Conservation (phyloP, 2,113 vertebrate genomes). For the Zingel zingel region DNA sequence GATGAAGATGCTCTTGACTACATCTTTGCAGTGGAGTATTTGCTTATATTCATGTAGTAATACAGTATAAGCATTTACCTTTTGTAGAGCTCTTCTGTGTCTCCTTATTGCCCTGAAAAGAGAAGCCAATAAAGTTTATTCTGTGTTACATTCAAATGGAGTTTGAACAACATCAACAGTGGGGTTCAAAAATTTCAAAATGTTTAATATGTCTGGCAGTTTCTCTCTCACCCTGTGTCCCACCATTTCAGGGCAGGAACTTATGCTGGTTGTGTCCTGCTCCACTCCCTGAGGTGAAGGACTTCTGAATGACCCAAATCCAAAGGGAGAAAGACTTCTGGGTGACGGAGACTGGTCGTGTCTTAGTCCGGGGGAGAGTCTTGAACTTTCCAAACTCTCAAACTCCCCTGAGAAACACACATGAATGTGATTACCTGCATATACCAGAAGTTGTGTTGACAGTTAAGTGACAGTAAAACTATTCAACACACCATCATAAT, state of each 20-base stretch:
- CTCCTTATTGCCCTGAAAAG: slow-evolving; percentile 77
- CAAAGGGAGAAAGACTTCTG: slow-evolving; percentile 54
- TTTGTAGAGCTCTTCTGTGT: slow-evolving; percentile 76
- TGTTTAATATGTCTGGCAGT: not conserved
- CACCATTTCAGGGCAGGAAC: slow-evolving; percentile 84
- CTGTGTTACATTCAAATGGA: not conserved
- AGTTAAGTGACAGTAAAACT: not conserved
- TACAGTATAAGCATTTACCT: slow-evolving; percentile 69
- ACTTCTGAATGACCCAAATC: slow-evolving; percentile 38
- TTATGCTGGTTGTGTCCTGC: slow-evolving; percentile 65
- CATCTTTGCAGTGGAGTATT: not conserved
- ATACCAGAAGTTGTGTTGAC: not conserved
- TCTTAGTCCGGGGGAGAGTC: slow-evolving; percentile 45
- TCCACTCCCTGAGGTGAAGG: slow-evolving; percentile 42
- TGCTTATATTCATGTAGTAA: not conserved
- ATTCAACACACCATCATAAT: not conserved
- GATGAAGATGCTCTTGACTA: too few relatives aligned
- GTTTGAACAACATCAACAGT: not conserved
- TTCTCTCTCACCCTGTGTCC: slow-evolving; percentile 71
- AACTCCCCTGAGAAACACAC: slow-evolving; percentile 44
- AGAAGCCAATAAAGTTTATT: not conserved
- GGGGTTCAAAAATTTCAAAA: not conserved
- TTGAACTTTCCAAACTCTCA: slow-evolving; percentile 25
- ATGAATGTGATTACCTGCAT: not conserved
- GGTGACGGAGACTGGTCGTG: slow-evolving; percentile 25